Base-by-base conservation (phyloP, 2,888 invertebrate genomes). In the Acleris emargana region DNA sequence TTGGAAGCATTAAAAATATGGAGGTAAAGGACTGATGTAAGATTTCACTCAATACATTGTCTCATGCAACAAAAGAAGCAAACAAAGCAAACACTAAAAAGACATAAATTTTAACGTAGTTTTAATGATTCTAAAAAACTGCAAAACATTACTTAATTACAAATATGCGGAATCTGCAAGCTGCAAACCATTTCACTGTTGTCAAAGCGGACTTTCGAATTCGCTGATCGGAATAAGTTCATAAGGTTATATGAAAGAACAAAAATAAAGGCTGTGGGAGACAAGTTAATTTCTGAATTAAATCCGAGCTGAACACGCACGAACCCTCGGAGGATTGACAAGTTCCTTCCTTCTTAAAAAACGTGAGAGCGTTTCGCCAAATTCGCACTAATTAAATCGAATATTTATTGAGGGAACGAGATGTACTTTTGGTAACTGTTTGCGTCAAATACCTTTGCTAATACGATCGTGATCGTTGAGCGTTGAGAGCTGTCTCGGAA, bases 141-240 rank as follows among this genome's bases (percentile, higher is more conserved):
- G 13, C 13, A 38, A 13, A 3, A 11, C 13, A 0, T 38, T 38
- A 3, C 38, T 38, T n/a, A 51, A 7, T n/a, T n/a, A 51, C 3
- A 43, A 25, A 45, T 43, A 25, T 45, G 25, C 25, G 11, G 28
- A 52, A 43, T 49, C 18, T 17, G 43, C n/a, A 45, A n/a, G 25
- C 18, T 13, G 17, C 6, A 5, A 43, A 20, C 47, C 22, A 54
- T n/a, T 57, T 43, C 13, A 45, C 22, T 51, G 18, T 54, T 54
- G 38, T 11, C 25, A 47, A 64, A 64, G 42, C 11, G 16, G 42
- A 60, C 59, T 64, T 64, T 64, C 59, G 57, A 50, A 60, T 59
- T 17, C 22, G 49, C 25, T 17, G 51, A 57, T 62, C 49, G 51
- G n/a, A 64, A 64, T 64, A 50, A 64, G 64, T 64, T 64, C 59